A percentile compares a stretch with the other conserved stretches of the same genome.
Conservation (phyloP, 2,797 vertebrate species). For the Myiotriccus ornatus region DNA sequence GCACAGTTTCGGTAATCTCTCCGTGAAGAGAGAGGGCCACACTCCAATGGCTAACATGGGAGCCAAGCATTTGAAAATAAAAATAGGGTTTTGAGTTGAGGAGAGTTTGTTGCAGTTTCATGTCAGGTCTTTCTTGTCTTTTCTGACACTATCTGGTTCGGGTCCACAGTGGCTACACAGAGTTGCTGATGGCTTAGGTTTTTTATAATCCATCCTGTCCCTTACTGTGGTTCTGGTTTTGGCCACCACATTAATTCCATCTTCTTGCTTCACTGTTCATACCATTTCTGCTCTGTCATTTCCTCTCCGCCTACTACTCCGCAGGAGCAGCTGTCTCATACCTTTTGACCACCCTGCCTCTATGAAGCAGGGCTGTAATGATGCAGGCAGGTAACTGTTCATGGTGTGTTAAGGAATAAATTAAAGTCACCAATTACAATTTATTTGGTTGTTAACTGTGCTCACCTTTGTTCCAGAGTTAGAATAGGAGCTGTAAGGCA, state of each 20-base stretch:
- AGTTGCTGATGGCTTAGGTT: neutral
- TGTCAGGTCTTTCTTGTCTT: neutral
- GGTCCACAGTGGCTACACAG: neutral
- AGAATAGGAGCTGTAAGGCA: neutral
- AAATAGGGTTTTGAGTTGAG: neutral
- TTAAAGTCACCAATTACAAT: neutral
- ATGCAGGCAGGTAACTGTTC: neutral
- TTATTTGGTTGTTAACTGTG: neutral
- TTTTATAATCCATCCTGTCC: neutral
- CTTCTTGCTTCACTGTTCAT: neutral
- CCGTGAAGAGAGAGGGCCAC: neutral
- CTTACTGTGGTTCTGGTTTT: neutral
- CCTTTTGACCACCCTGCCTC: neutral
- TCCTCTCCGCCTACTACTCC: neutral
- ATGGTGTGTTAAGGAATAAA: neutral
- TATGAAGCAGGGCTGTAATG: neutral
- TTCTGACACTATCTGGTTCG: neutral
- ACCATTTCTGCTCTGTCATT: neutral
- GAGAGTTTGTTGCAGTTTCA: neutral
- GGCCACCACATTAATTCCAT: neutral
- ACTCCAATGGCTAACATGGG: neutral
- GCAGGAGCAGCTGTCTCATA: neutral
- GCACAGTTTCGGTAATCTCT: neutral
- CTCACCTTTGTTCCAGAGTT: neutral
- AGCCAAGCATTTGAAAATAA: neutral